A percentile compares a stretch with the other conserved stretches of the same genome.
These are phyloP conservation scores for Acrocyrtus sp. DNA, from an alignment of 2,888 invertebrate species.

Conservation along the genomic window DNA sequence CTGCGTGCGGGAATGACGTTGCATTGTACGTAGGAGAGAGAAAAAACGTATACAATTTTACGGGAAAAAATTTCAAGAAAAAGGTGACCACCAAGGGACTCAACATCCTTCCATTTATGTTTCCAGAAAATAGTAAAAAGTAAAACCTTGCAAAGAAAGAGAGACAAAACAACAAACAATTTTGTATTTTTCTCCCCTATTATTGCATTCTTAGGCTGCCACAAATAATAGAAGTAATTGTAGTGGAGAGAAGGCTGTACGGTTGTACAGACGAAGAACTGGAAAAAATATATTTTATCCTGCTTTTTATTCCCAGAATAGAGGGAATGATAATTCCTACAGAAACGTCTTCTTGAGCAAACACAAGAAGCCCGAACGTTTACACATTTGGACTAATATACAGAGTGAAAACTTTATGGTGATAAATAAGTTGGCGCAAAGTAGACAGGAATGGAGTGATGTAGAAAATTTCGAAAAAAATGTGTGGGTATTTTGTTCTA, in stretches of 20 bases:
- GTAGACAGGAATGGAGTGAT: too few relatives aligned
- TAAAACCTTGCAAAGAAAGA: neutral
- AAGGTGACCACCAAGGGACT: conserved; percentile 25
- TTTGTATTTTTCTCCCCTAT: too few relatives aligned
- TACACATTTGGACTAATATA: conserved; percentile 2
- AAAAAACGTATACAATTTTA: neutral
- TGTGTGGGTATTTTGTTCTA: too few relatives aligned
- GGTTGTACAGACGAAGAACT: too few relatives aligned
- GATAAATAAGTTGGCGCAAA: too few relatives aligned
- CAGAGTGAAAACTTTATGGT: neutral
- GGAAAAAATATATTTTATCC: neutral
- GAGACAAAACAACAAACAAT: conserved; percentile 16
- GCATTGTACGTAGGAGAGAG: neutral
- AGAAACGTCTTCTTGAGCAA: neutral
- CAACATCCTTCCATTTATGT: conserved; percentile 13
- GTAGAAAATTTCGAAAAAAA: neutral
- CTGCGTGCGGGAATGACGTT: too few relatives aligned
- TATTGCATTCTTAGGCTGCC: neutral
- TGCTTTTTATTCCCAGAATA: conserved; percentile 3
- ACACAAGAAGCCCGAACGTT: conserved; percentile 12
- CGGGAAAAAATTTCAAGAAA: neutral
- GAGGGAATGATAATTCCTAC: neutral
- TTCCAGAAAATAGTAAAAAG: neutral
- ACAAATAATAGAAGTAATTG: neutral
- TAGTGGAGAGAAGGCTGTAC: neutral